phyloP scores from a whole-genome alignment of 2,888 invertebrate genomes.

The Dolichopus griseipennis region DNA sequence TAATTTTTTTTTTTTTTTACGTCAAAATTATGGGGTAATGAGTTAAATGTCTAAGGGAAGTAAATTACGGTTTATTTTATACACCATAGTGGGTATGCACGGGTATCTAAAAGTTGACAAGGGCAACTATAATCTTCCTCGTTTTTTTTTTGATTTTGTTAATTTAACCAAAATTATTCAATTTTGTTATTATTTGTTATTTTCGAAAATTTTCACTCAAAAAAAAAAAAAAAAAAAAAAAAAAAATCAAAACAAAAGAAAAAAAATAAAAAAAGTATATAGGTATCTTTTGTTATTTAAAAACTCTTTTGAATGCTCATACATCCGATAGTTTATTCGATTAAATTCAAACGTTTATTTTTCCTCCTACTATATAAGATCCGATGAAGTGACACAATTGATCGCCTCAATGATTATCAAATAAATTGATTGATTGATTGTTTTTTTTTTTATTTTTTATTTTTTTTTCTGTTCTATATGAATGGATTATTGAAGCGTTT shows the following conservation, averaged over 20 bases:
- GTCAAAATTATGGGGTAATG: too few relatives aligned
- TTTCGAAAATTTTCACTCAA: neutral
- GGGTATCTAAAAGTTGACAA: too few relatives aligned
- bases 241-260: too few relatives aligned
- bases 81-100: too few relatives aligned
- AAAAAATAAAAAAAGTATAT: too few relatives aligned
- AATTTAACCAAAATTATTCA: neutral
- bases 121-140: too few relatives aligned
- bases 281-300: too few relatives aligned
- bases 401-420: slow-evolving; percentile 23
- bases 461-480: neutral
- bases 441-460: slow-evolving; percentile 15
- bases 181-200: neutral
- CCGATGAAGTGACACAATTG: slow-evolving; percentile 21
- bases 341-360: neutral
- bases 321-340: neutral
- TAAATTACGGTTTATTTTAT: too few relatives aligned
- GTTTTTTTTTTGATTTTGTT: neutral
- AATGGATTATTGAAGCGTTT: neutral
- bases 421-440: slow-evolving; percentile 25
- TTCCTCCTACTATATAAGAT: neutral
- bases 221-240: neutral
- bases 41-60: too few relatives aligned
- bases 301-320: neutral
- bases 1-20: too few relatives aligned